phyloP scores from a whole-genome alignment of 2,888 invertebrate genomes.

The Bellardia bayeri region DNA sequence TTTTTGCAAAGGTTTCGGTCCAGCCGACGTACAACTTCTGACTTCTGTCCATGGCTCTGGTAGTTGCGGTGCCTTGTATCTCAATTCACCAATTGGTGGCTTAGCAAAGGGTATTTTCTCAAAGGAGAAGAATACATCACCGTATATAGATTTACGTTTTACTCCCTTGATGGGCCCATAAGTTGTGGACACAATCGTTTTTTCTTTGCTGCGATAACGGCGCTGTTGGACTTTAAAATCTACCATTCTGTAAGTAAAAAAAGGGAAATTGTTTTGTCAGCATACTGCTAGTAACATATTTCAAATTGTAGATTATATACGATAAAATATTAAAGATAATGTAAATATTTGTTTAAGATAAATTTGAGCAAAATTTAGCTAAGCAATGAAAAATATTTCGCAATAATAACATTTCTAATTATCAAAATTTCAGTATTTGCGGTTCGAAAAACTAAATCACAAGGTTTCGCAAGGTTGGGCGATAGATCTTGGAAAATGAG shows the following conservation, averaged over 20 bases:
- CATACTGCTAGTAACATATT: too few species aligned
- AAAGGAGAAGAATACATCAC: constrained; percentile 82
- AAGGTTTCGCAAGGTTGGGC: too few species aligned
- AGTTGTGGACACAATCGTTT: constrained; percentile 79
- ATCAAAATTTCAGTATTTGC: too few species aligned
- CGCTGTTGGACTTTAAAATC: constrained; percentile 81
- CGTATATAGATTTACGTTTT: constrained; percentile 83
- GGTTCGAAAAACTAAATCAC: too few species aligned
- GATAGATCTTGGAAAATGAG: too few species aligned
- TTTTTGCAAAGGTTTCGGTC: constrained; percentile 82
- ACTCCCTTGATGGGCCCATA: constrained; percentile 83
- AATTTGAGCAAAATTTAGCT: too few species aligned
- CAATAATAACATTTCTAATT: too few species aligned
- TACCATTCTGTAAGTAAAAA: constrained; percentile 78
- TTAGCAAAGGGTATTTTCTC: constrained; percentile 83
- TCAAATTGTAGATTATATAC: too few species aligned
- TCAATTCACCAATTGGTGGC: constrained; percentile 82
- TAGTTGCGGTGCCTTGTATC: constrained; percentile 84
- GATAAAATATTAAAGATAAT: too few species aligned
- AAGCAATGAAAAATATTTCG: too few species aligned
- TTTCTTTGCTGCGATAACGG: constrained; percentile 79
- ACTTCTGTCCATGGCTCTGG: constrained; percentile 84
- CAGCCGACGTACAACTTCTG: constrained; percentile 83
- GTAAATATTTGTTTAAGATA: too few species aligned
- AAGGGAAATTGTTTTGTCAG: background rate